Base-by-base conservation (phyloP, 2,113 vertebrate species). In the Macroglossus sobrinus region DNA sequence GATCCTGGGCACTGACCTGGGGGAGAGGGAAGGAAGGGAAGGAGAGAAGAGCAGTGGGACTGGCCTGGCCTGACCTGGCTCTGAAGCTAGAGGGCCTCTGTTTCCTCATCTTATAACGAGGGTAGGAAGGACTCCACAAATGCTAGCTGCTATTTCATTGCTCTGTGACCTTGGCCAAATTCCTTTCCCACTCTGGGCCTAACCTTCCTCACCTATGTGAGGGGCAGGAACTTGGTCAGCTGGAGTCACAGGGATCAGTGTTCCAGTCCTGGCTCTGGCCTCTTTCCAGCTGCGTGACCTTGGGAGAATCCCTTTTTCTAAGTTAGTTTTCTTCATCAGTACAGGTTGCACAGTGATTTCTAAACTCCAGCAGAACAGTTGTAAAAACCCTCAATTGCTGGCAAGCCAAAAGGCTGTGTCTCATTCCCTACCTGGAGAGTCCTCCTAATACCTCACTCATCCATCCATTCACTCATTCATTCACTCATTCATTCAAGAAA, bases 21-120 rank as follows among this genome's bases (percentile, higher is more conserved):
- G 19, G 21, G 12, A 7, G 43, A 26, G 7, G 5, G 12, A 8
- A 5, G 8, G 14, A 2, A 4, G 21, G 43, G 22, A 50, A 4
- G 30, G 9, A 35, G 35, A 11, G 26, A 26, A 19, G 10, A 28
- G 63, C 43, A 81, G 1, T 0, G 18, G 72, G 43, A 50, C 21
- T 4, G 4, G 14, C 45, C 26, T 38, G 74, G 13, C 47, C 47
- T n/a, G n/a, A 26, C 38, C 68, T 86, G 79, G 68, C 85, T 82
- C 55, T 66, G 63, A 69, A 43, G 63, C 18, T 38, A 47, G 45
- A 69, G 53, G 40, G 43, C 38, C 55, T 59, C 40, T 15, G 33
- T 45, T 53, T 78, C 87, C 75, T 72, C 63, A 38, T n/a, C 53
- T 57, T 45, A 47, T 45, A 33, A 50, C 1, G 24, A 40, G 74